phyloP scores from a whole-genome alignment of 2,797 vertebrate genomes.

The Hyperoplus immaculatus region DNA sequence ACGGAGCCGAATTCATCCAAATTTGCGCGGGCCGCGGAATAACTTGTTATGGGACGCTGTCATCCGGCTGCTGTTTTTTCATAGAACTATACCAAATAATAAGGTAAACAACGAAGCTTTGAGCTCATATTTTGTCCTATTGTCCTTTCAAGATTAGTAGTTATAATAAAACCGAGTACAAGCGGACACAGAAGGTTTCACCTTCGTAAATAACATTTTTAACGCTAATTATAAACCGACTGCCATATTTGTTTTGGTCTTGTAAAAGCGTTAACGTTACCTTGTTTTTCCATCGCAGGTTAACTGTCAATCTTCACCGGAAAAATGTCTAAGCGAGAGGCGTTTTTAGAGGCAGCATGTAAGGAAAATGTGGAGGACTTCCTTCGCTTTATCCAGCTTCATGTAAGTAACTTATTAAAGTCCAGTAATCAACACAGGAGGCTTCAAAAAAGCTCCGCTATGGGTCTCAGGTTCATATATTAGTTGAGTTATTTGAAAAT shows the following conservation, averaged over 20 bases:
- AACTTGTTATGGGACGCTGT: conserved; percentile 30
- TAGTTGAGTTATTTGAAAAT: background rate
- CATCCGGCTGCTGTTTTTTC: background rate
- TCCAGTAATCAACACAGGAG: background rate
- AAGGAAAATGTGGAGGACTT: conserved; percentile 88
- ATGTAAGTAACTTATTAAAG: conserved; percentile 85
- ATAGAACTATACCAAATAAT: background rate
- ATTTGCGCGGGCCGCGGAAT: conserved; percentile 75
- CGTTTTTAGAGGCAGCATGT: conserved; percentile 86
- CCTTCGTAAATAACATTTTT: background rate
- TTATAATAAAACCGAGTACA: accelerated
- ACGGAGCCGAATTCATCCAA: conserved; percentile 19
- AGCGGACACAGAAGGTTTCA: accelerated
- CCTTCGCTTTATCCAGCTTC: conserved; percentile 85
- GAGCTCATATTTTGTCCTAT: accelerated
- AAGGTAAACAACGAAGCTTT: conserved; percentile 20
- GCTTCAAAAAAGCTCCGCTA: too few species aligned
- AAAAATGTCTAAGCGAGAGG: conserved; percentile 87
- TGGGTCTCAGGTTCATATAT: background rate
- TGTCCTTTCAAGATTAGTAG: accelerated
- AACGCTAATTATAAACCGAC: background rate
- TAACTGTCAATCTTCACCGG: background rate
- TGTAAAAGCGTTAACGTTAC: background rate
- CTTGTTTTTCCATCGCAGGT: background rate
- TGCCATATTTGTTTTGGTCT: conserved; percentile 61